Evolutionary conservation across 64 coral and sea anemone genomes (phyloP), one percentile per base, ranked within the genome.

Genomic region (Dendronephthya gigantea): DNA sequence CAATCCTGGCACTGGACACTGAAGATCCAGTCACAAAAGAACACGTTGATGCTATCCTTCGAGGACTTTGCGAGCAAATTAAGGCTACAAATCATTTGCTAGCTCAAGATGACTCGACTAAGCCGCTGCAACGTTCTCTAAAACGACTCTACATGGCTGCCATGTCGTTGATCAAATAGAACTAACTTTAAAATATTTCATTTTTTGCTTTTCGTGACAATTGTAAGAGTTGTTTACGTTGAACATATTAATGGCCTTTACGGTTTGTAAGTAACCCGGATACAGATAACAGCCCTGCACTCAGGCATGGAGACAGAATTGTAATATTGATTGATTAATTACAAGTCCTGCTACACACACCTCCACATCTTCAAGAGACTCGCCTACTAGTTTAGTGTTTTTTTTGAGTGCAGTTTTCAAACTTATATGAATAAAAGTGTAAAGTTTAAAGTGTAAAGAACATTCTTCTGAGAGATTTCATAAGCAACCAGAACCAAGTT

Each of bases 141-240:
- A 90, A 83, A 84, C 88, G 93, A 91, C 56, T 97, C 31, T 87
- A 41, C 4, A 97, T 97, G 94, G 83, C 92, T 33, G 84, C 94
- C 23, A 72, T 88, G 39, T 97, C 94, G 28, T 89, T 97, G 47
- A 38, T 96, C 40, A 96, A 88, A 55, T 90, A 90, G 32, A 23
- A 62, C 7, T 62, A 62, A 23, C 16, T 62, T 62, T 62, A 7
- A n/a, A 62, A 27, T 27, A n/a, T 62, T 62, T 62, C 25, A 19
- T 62, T 62, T 62, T 62, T 62, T 62, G 19, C 16, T 62, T 13
- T 15, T 7, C 0, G 19, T 27, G 17, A 1, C 25, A 6, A 62
- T 45, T 11, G 41, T 45, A 45, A 6, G 41, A 45, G 11, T 45
- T n/a, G n/a, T n/a, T n/a, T n/a, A n/a, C n/a, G n/a, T n/a, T n/a